A percentile compares a stretch with the other conserved stretches of the same genome.
phyloP scores from a whole-genome alignment of 2,797 vertebrate species.

The Acanthis flammea region DNA sequence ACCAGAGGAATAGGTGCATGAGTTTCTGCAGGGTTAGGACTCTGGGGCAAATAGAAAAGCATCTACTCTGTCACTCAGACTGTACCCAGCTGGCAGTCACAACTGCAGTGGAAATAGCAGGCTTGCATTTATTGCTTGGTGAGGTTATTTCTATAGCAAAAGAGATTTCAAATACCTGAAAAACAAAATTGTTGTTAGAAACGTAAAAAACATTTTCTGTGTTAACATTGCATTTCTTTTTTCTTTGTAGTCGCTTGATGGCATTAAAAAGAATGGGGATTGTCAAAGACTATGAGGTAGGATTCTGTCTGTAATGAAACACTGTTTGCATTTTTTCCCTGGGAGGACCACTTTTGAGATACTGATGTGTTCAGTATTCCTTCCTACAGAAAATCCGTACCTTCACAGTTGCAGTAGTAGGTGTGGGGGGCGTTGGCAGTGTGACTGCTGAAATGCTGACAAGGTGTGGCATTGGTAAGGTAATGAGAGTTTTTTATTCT shows the following conservation, averaged over 20 bases:
- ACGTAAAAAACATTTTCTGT: not conserved
- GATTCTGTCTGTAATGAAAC: not conserved
- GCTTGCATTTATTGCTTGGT: not conserved
- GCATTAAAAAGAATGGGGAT: constrained; percentile 98
- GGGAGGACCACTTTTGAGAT: not conserved
- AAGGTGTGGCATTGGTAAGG: constrained; percentile 99
- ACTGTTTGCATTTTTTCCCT: not conserved
- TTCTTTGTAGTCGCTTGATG: constrained; percentile 88
- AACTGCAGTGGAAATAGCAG: not conserved
- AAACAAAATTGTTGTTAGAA: not conserved
- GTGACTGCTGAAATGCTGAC: constrained; percentile 99
- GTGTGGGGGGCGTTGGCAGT: constrained; percentile 95
- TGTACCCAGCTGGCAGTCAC: not conserved
- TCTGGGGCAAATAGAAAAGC: not conserved
- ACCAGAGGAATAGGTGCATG: not conserved
- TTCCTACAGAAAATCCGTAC: constrained; percentile 89
- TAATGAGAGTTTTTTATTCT: constrained; percentile 80
- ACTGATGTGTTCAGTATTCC: not conserved
- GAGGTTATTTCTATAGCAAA: not conserved
- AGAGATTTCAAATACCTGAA: not conserved
- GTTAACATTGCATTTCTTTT: not conserved
- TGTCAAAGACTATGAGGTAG: constrained; percentile 95
- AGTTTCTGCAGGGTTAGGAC: not conserved
- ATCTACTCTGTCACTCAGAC: not conserved
- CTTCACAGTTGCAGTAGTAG: constrained; percentile 90